Percentiles rank a stretch among this genome's conserved stretches.
Conservation (phyloP, 2,888 invertebrate species). For the Lepidocyrtinus sp. region DNA sequence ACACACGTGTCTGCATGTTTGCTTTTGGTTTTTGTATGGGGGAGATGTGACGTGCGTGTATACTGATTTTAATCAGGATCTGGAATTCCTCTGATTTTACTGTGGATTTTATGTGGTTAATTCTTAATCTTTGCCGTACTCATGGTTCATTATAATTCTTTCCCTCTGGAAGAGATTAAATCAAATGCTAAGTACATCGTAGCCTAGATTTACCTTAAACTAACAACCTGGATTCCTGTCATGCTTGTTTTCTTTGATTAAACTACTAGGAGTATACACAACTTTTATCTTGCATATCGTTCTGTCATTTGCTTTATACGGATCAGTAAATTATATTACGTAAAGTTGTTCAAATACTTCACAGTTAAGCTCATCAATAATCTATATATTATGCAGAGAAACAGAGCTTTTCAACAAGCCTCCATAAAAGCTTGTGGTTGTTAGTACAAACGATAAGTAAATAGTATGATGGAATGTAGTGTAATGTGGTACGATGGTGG, state of each 20-base stretch:
- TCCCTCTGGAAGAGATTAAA: too few relatives aligned
- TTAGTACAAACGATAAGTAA: background rate
- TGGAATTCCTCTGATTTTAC: too few relatives aligned
- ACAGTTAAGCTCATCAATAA: background rate
- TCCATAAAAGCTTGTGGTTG: background rate
- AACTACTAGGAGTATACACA: background rate
- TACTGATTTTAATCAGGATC: too few relatives aligned
- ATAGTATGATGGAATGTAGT: background rate
- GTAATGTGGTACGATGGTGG: background rate
- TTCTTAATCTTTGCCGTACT: too few relatives aligned
- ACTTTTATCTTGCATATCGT: background rate
- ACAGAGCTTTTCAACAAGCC: background rate
- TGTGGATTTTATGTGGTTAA: too few relatives aligned
- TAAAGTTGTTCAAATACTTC: too few relatives aligned
- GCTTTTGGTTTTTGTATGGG: too few relatives aligned
- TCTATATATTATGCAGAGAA: background rate
- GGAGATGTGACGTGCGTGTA: too few relatives aligned
- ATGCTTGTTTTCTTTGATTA: background rate
- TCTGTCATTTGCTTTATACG: background rate
- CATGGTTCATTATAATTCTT: too few relatives aligned
- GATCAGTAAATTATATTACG: background rate
- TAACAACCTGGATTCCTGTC: background rate
- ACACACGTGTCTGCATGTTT: background rate
- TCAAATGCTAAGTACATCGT: too few relatives aligned
- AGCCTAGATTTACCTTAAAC: too few relatives aligned